These are phyloP conservation scores for Drosophila infuscata DNA, from an alignment of 2,888 invertebrate genomes.

Conservation along the genomic window DNA sequence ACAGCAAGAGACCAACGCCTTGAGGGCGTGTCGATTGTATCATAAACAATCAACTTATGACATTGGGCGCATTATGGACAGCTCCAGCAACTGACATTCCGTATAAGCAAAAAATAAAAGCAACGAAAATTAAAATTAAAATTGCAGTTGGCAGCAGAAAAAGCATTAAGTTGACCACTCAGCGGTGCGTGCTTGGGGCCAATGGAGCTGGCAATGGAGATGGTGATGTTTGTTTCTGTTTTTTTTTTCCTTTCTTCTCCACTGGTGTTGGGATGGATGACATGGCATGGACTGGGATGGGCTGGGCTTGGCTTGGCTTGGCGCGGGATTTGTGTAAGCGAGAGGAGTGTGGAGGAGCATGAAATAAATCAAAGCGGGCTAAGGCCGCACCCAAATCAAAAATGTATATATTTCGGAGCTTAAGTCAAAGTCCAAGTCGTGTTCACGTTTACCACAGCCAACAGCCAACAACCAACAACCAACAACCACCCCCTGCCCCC, in stretches of 20 bases:
- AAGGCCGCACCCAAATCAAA: conserved; percentile 40
- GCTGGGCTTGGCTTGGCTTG: conserved; percentile 8
- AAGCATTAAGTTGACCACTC: conserved; percentile 40
- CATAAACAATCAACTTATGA: conserved; percentile 56
- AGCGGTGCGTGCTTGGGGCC: conserved; percentile 61
- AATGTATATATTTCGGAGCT: conserved; percentile 3
- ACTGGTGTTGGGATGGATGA: not conserved
- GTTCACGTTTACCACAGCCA: conserved; percentile 5
- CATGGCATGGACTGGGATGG: conserved; percentile 34
- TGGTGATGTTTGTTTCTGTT: conserved; percentile 7
- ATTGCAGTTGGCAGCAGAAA: conserved; percentile 42
- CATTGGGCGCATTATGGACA: conserved; percentile 58
- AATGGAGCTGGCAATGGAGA: conserved; percentile 31
- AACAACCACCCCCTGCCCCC: not conserved
- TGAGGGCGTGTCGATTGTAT: conserved; percentile 59
- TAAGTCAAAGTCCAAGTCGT: conserved; percentile 47
- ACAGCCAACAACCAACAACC: not conserved
- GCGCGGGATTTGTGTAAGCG: conserved; percentile 4
- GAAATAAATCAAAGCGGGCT: conserved; percentile 47
- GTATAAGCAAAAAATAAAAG: conserved; percentile 14
- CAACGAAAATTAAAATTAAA: conserved; percentile 26
- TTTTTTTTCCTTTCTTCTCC: not conserved
- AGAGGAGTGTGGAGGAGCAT: conserved; percentile 8
- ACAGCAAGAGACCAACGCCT: conserved; percentile 31
- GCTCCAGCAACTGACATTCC: conserved; percentile 23